Evolutionary conservation across 2,113 vertebrate genomes (phyloP).

Genomic region (Oceanodroma tethys): DNA sequence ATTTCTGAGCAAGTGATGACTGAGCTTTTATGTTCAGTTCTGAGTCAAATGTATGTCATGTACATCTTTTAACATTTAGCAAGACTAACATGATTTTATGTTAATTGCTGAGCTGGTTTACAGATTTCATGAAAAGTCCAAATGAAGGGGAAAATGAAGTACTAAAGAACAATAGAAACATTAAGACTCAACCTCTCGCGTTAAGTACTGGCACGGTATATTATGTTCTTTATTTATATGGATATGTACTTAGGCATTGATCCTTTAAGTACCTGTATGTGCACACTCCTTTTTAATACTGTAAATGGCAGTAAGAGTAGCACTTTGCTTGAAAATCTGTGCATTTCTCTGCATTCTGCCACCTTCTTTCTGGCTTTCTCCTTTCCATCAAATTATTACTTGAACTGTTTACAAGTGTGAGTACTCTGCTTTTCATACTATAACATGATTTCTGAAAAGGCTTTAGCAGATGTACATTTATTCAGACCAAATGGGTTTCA

Average conservation of each 20-base stretch:
- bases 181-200: neutral
- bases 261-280: neutral
- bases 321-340: neutral
- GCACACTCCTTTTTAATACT: neutral
- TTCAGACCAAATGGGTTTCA: neutral
- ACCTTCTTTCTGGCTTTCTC: neutral
- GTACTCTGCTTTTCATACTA: neutral
- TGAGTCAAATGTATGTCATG: accelerated
- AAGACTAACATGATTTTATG: neutral
- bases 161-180: neutral
- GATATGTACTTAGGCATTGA: neutral
- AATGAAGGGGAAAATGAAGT: neutral
- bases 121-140: neutral
- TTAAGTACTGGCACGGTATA: neutral
- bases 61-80: neutral
- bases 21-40: neutral
- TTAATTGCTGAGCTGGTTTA: neutral
- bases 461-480: neutral
- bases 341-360: neutral
- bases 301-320: neutral
- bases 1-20: neutral
- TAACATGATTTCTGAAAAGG: neutral
- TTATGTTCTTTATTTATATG: neutral
- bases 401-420: neutral
- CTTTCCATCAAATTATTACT: neutral